Evolutionary conservation across 2,888 invertebrate species (phyloP), one percentile per base, ranked within the genome.

Genomic region (Clusia tigrina): DNA sequence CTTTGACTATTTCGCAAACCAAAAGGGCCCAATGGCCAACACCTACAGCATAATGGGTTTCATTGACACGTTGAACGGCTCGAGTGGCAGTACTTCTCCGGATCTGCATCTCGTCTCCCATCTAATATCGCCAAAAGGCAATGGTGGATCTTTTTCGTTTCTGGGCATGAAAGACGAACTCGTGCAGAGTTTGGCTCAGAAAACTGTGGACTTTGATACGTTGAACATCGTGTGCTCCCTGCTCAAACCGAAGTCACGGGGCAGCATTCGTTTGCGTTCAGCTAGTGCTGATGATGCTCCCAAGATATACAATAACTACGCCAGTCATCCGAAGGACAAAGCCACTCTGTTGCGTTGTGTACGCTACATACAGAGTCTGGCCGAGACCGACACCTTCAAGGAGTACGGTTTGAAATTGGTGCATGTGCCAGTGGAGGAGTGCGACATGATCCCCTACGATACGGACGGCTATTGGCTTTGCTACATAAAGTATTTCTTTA

Each of bases 71-170:
- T 60, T 57, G 0, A 65, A 65, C 18, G 59, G 20, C 1, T 2
- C 42, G 1, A 69, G 72, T 0, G 63, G 53, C 51, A 67, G 67
- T 9, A 69, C 70, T 1, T 25, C 24, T 42, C 64, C 73, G 1
- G 79, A 81, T 24, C n/a, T 79, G 54, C 92, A 94, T 76, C 76
- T 92, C 58, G 92, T 92, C 76, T 86, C 78, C 0, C 77, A 78
- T 55, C 67, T 69, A 0, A 57, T 76, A 2, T n/a, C 70, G 58
- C 68, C 74, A 5, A 69, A 69, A 1, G 74, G 72, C 12, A 60
- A 65, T 2, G 24, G 59, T 0, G 70, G 69, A 9, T 68, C 74
- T 25, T 73, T 78, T 56, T 60, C 63, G 0, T 75, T 75, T 15
- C 48, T 79, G 24, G 70, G 75, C 15, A 69, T 74, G 2, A 66